Evolutionary conservation across 1,140 invertebrate species (phyloP).

Genomic region (Mya arenaria): DNA sequence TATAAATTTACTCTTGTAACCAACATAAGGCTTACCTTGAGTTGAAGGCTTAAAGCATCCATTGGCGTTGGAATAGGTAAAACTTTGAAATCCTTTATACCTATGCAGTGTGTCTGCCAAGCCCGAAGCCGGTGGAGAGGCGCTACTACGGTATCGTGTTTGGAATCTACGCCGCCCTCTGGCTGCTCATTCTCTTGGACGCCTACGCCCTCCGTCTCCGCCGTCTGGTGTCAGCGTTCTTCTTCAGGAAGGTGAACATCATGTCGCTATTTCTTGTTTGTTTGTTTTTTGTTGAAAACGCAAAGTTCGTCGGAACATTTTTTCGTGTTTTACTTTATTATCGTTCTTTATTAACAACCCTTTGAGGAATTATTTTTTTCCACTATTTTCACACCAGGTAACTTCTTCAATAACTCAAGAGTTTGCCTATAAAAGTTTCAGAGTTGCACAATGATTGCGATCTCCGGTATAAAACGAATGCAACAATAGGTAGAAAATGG

Average conservation of each 20-base stretch:
- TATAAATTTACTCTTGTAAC: too few species aligned
- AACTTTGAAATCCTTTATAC: too few species aligned
- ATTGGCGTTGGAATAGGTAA: not conserved
- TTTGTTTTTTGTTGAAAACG: too few species aligned
- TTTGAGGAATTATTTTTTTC: too few species aligned
- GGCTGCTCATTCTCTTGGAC: slow-evolving; percentile 25
- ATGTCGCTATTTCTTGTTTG: not conserved
- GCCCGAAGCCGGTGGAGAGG: not conserved
- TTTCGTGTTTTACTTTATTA: too few species aligned
- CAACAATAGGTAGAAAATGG: not conserved
- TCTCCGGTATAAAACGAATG: not conserved
- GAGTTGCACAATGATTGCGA: not conserved
- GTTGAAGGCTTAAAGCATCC: not conserved
- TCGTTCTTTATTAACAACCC: too few species aligned
- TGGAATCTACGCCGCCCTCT: slow-evolving; percentile 29
- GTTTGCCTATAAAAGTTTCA: too few species aligned
- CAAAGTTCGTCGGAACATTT: too few species aligned
- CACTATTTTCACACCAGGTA: too few species aligned
- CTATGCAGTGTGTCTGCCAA: slow-evolving; percentile 30
- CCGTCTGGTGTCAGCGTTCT: slow-evolving; percentile 18
- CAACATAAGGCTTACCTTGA: not conserved
- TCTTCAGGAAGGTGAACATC: slow-evolving; percentile 42
- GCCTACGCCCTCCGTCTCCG: slow-evolving; percentile 35
- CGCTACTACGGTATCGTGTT: slow-evolving; percentile 35
- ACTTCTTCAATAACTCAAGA: too few species aligned